phyloP scores from a whole-genome alignment of 2,797 vertebrate genomes.

The Xyrichtys novacula region DNA sequence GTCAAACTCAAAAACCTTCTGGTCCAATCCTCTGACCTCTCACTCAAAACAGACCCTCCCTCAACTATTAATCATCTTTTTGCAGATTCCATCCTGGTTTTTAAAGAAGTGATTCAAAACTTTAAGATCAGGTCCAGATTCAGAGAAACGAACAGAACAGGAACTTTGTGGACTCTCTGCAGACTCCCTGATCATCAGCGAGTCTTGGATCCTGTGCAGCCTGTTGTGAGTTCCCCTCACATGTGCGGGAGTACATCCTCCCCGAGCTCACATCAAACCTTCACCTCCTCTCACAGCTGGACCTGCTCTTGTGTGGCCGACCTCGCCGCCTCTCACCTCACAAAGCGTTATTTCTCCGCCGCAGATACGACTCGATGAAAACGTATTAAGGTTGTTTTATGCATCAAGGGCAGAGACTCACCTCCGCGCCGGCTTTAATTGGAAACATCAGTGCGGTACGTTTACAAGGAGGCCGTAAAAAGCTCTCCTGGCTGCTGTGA shows the following conservation, averaged over 20 bases:
- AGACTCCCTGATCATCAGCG: slow-evolving; percentile 4
- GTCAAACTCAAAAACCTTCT: too few species aligned
- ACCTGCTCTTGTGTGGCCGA: slow-evolving; percentile 74
- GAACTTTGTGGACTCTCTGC: background rate
- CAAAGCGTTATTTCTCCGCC: slow-evolving; percentile 78
- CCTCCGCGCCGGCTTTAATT: slow-evolving; percentile 79
- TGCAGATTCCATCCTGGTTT: too few species aligned
- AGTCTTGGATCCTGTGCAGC: slow-evolving; percentile 20
- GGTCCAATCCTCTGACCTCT: too few species aligned
- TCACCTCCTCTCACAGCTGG: slow-evolving; percentile 70
- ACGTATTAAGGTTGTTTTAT: slow-evolving; percentile 80
- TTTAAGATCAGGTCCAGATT: too few species aligned
- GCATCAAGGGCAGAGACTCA: slow-evolving; percentile 62
- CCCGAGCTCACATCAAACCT: slow-evolving; percentile 61
- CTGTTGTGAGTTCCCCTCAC: slow-evolving; percentile 33
- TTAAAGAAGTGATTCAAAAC: too few species aligned
- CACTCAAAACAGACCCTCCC: too few species aligned
- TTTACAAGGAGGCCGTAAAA: slow-evolving; percentile 88
- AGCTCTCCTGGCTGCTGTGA: slow-evolving; percentile 55
- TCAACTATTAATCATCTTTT: too few species aligned
- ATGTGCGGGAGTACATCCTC: slow-evolving; percentile 59
- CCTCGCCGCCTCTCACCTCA: slow-evolving; percentile 75
- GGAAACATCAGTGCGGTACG: slow-evolving; percentile 86
- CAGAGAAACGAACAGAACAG: too few species aligned
- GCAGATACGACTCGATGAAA: slow-evolving; percentile 84